These are phyloP conservation scores for Strix uralensis DNA, from an alignment of 2,113 vertebrate genomes.

Conservation along the genomic window DNA sequence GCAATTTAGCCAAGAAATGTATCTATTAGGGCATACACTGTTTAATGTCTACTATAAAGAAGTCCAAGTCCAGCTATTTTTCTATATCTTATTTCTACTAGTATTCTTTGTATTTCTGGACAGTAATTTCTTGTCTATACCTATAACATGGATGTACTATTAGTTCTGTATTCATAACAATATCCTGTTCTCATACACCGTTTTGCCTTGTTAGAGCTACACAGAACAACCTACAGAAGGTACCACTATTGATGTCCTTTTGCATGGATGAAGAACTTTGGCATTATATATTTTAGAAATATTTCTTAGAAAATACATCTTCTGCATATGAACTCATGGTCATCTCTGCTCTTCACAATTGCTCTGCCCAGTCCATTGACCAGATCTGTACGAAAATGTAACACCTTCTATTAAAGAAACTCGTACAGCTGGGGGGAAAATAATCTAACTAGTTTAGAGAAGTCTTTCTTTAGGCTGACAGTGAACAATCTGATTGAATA, in stretches of 20 bases:
- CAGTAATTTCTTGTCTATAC: not conserved
- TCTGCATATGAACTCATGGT: not conserved
- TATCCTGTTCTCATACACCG: not conserved
- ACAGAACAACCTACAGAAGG: not conserved
- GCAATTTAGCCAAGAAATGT: constrained; percentile 9
- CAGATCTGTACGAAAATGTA: not conserved
- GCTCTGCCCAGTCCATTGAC: not conserved
- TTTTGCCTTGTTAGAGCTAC: not conserved
- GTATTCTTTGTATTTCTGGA: not conserved
- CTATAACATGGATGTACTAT: not conserved
- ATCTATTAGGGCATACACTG: not conserved
- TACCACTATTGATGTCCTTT: not conserved
- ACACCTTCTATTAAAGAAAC: not conserved
- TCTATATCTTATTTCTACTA: not conserved
- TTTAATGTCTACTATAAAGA: not conserved
- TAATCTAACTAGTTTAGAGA: not conserved
- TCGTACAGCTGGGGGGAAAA: not conserved
- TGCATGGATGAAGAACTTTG: not conserved
- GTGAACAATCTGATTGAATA: not conserved
- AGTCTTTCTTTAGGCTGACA: not conserved
- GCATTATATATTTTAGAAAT: not conserved
- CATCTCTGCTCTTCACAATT: not conserved
- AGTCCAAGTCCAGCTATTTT: not conserved
- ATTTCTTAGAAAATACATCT: not conserved
- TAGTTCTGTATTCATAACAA: not conserved